A percentile compares a stretch with the other conserved stretches of the same genome.
phyloP scores from a whole-genome alignment of 2,113 vertebrate species.

The Tyto alba region DNA sequence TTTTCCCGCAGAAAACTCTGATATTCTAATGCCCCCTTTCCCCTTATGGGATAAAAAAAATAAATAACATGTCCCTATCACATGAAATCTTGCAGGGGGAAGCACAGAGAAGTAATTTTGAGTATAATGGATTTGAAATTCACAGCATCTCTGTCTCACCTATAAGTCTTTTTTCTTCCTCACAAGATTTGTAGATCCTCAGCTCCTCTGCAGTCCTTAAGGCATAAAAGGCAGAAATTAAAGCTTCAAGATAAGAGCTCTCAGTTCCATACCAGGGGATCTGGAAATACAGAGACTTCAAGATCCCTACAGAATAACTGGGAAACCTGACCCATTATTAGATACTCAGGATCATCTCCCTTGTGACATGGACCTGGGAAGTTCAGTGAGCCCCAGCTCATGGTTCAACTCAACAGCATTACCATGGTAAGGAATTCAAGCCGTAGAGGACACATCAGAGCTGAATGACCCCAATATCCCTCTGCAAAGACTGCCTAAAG shows the following conservation, averaged over 20 bases:
- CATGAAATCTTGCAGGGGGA: neutral
- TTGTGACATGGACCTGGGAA: neutral
- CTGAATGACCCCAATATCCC: neutral
- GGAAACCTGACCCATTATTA: neutral
- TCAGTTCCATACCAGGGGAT: neutral
- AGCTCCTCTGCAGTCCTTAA: neutral
- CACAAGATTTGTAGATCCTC: neutral
- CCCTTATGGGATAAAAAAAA: neutral
- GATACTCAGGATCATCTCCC: neutral
- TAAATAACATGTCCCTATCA: neutral
- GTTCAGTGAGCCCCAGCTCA: neutral
- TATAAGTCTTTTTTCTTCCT: neutral
- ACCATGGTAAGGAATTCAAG: fast-evolving
- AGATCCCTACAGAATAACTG: neutral
- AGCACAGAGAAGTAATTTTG: neutral
- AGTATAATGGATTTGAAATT: neutral
- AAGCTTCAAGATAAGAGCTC: neutral
- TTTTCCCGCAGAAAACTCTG: neutral
- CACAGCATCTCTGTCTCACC: neutral
- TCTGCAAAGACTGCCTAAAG: neutral
- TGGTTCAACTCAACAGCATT: neutral
- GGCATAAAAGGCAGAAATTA: neutral
- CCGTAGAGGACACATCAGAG: neutral
- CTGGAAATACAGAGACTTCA: neutral
- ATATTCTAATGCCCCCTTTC: neutral